These are phyloP conservation scores for Acanthochromis polyacanthus DNA, from an alignment of 2,113 vertebrate species.

Conservation along the genomic window DNA sequence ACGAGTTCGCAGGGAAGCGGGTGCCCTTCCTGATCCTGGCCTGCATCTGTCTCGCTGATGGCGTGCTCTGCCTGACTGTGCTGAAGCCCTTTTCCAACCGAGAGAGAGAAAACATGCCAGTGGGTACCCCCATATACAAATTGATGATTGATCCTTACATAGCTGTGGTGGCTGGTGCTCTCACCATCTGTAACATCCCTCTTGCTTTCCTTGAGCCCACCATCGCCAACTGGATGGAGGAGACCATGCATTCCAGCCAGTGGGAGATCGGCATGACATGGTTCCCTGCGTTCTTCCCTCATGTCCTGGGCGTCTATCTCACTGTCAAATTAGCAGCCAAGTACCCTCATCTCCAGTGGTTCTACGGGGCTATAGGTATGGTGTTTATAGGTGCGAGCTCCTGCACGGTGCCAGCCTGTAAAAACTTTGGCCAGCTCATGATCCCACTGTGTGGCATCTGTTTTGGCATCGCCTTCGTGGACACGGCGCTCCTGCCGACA, in stretches of 20 bases:
- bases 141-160: conserved; percentile 98
- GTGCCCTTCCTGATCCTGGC: conserved; percentile 95
- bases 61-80: conserved; percentile 89
- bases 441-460: conserved; percentile 95
- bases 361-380: conserved; percentile 95
- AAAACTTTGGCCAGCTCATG: conserved; percentile 92
- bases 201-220: conserved; percentile 98
- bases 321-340: conserved; percentile 92
- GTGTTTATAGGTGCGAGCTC: conserved; percentile 96
- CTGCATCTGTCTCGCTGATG: conserved; percentile 89
- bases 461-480: conserved; percentile 97
- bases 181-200: conserved; percentile 96
- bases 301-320: conserved; percentile 94
- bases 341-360: conserved; percentile 96
- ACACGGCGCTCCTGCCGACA: conserved; percentile 96
- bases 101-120: conserved; percentile 92
- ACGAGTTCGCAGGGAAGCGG: conserved; percentile 89
- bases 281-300: conserved; percentile 97
- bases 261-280: conserved; percentile 97
- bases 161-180: conserved; percentile 93
- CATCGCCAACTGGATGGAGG: conserved; percentile 96
- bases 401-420: conserved; percentile 93
- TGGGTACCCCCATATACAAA: conserved; percentile 94
- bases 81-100: conserved; percentile 89
- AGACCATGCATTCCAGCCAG: conserved; percentile 90